These are phyloP conservation scores for Xanthia icteritia DNA, from an alignment of 2,888 invertebrate species.

Conservation along the genomic window DNA sequence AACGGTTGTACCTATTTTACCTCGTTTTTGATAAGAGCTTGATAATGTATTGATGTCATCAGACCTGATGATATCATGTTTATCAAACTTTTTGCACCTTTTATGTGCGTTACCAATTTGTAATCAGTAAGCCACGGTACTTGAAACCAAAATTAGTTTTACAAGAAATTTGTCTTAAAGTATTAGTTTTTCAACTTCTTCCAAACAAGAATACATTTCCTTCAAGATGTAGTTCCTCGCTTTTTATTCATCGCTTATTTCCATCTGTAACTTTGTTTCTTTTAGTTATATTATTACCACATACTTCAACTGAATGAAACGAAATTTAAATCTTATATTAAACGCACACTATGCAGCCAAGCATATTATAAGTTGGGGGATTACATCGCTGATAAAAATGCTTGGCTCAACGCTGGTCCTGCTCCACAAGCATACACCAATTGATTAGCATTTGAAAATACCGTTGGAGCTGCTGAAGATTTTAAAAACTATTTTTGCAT, in stretches of 20 bases:
- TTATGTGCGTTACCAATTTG: constrained; percentile 16
- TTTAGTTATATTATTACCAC: no score
- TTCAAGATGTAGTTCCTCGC: constrained; percentile 17
- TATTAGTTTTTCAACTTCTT: constrained; percentile 16
- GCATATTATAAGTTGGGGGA: no score
- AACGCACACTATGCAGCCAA: no score
- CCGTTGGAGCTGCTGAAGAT: no score
- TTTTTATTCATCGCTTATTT: constrained; percentile 34
- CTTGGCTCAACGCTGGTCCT: no score
- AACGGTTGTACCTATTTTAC: background rate
- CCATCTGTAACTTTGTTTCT: constrained; percentile 36
- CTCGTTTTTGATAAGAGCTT: constrained; percentile 14
- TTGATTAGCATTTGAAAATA: no score
- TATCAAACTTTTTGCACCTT: constrained; percentile 25
- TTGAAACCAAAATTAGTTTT: constrained; percentile 6
- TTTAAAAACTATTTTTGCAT: no score
- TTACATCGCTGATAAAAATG: no score
- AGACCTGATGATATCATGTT: constrained; percentile 34
- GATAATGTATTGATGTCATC: constrained; percentile 25
- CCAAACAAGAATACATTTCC: constrained; percentile 17
- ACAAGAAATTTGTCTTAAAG: background rate
- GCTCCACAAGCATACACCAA: no score
- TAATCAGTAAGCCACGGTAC: background rate
- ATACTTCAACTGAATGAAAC: no score
- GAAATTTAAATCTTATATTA: no score